Base-by-base conservation (phyloP, 2,888 invertebrate genomes). In the Ornithoptera priamus region DNA sequence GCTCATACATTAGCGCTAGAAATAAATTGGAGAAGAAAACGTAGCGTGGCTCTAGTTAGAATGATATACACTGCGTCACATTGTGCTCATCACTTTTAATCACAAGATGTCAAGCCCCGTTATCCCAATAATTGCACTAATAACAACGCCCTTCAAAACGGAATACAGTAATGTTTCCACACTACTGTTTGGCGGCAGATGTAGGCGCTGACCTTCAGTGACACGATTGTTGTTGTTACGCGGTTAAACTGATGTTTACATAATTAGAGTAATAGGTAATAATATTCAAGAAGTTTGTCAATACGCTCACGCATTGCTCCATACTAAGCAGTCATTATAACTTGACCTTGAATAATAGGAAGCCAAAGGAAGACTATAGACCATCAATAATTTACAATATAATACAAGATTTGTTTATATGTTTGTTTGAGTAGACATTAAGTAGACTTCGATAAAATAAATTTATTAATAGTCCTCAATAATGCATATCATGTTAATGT, bases 321-420 rank as follows among this genome's bases (percentile, higher is more conserved):
- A 50, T 60, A 60, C 46, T 53, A 65, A 60, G 46, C 50, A 69
- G 57, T n/a, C 39, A 66, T 58, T 50, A 61, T 66, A 66, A 50
- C 30, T 20, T 60, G 60, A 17, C 66, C 66, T 66, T 66, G 66
- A 66, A 66, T 36, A 20, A 66, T 60, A 60, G 15, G 30, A 36
- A 65, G 46, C 50, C 30, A 24, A n/a, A n/a, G 50, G 42, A n/a
- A n/a, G 50, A 50, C 66, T 61, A 60, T 66, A 36, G 58, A 59
- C 22, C 17, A 36, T 17, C 18, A 61, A 60, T 17, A 30, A 12
- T 18, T 59, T 18, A 18, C 46, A 42, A 63, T 12, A 36, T n/a
- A 65, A 65, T 10, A 60, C n/a, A 22, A 46, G n/a, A 18, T 58
- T 6, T 46, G 30, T 30, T 30, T 30, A 58, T 22, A 12, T 57